Percentiles rank a stretch among this genome's conserved stretches.
Evolutionary conservation across 1,140 invertebrate genomes (phyloP).

Genomic region (Hypothenemus hampei): DNA sequence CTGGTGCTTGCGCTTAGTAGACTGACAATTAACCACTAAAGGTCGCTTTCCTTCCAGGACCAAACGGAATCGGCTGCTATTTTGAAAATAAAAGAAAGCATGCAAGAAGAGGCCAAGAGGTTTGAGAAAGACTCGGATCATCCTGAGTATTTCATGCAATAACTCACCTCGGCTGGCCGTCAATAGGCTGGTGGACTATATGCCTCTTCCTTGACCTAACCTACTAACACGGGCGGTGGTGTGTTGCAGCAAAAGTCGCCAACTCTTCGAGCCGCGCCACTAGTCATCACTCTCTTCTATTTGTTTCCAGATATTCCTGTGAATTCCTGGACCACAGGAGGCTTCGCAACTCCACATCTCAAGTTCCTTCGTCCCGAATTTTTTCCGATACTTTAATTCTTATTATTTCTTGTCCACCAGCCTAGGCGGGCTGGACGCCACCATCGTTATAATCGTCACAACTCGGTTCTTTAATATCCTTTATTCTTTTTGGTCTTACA

Average conservation of each 20-base stretch:
- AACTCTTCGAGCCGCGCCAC: constrained; percentile 43
- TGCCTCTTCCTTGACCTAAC: constrained; percentile 43
- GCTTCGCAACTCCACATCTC: constrained; percentile 20
- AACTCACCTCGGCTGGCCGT: constrained; percentile 48
- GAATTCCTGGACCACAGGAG: constrained; percentile 35
- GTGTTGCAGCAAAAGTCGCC: constrained; percentile 41
- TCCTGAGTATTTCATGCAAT: constrained; percentile 95
- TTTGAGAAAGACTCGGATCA: constrained; percentile 98
- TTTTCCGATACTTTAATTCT: constrained; percentile 15
- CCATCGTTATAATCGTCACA: constrained; percentile 17
- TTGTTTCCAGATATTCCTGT: constrained; percentile 48
- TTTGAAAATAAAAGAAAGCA: constrained; percentile 99
- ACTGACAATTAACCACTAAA: constrained; percentile 48
- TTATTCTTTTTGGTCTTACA: constrained; percentile 13
- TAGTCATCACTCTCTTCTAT: constrained; percentile 46
- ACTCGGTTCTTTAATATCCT: constrained; percentile 3
- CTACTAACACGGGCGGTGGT: constrained; percentile 47
- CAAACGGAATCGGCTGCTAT: constrained; percentile 98
- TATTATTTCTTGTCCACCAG: constrained; percentile 39
- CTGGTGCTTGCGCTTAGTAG: constrained; percentile 43
- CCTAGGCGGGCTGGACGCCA: constrained; percentile 37
- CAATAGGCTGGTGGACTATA: constrained; percentile 44
- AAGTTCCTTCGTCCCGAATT: constrained; percentile 31
- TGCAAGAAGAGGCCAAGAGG: constrained; percentile 99
- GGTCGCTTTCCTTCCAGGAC: constrained; percentile 74